Base-by-base conservation (phyloP, 2,113 vertebrate genomes). In the Zosterops lateralis region DNA sequence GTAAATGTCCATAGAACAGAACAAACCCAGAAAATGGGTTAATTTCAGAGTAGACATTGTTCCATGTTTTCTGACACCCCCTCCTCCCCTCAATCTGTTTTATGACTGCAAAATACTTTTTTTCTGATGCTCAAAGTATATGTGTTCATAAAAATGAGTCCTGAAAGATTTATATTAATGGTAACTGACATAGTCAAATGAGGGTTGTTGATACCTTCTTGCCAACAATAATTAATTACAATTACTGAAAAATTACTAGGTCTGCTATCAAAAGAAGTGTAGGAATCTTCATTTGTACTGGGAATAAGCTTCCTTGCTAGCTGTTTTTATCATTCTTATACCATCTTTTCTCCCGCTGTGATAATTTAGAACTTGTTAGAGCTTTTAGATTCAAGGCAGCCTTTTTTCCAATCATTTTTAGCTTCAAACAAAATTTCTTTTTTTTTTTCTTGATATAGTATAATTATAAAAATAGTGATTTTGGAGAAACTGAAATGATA, bases 341-440 rank as follows among this genome's bases (percentile, higher is more conserved):
- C 64, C 24, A 79, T 90, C 64, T 82, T 90, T 88, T 71, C 7
- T 93, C 71, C 77, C 8, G 6, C 62, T 93, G 80, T 84, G 87
- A 90, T 84, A 92, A 96, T 91, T 94, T 85, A 89, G 56, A 47
- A 50, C 38, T 65, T 80, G 21, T 20, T 19, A 83, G 58, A 84
- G 54, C 42, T 91, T 80, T 75, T 25, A 75, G 77, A 93, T 60
- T 90, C 58, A 71, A 86, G 48, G 51, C 13, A 71, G 45, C 2
- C 22, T 80, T 87, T 66, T 76, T 51, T 36, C 32, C 44, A 25
- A 34, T 50, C 17, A 1, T 65, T 62, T 92, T 76, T 82, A 34
- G 34, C 58, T 90, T 92, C 47, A 85, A 87, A 84, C 17, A 68
- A 83, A 89, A 87, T 34, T 78, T 77, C 14, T 47, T 9, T 4